Evolutionary conservation across 2,797 vertebrate species (phyloP).

Genomic region (Thalassophryne amazonica): DNA sequence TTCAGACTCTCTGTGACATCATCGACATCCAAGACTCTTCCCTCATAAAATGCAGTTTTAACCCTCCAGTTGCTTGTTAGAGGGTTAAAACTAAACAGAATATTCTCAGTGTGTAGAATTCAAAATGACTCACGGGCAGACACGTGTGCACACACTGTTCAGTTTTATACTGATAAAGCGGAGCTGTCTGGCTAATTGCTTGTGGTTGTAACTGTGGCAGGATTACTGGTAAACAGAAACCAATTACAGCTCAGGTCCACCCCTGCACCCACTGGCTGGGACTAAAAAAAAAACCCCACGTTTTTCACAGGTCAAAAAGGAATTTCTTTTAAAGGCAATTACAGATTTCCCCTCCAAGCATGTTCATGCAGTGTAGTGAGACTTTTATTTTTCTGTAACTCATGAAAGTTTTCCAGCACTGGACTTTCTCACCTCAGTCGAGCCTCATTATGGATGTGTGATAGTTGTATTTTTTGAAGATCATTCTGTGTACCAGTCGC

Average conservation of each 20-base stretch:
- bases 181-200: slow-evolving; percentile 65
- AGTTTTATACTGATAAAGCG: slow-evolving; percentile 46
- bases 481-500: too few relatives aligned
- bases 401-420: not conserved
- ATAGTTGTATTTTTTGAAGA: too few relatives aligned
- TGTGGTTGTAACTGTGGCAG: slow-evolving; percentile 50
- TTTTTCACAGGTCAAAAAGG: slow-evolving; percentile 32
- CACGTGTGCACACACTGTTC: slow-evolving; percentile 2
- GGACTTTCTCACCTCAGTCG: not conserved
- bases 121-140: not conserved
- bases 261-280: slow-evolving; percentile 11
- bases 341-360: not conserved
- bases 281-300: not conserved
- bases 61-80: too few relatives aligned
- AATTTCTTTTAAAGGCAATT: slow-evolving; percentile 41
- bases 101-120: too few relatives aligned
- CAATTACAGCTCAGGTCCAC: slow-evolving; percentile 59
- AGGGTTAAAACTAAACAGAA: too few relatives aligned
- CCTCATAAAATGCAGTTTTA: too few relatives aligned
- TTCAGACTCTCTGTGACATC: too few relatives aligned
- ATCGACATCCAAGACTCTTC: too few relatives aligned
- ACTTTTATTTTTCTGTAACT: not conserved
- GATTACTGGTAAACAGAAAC: slow-evolving; percentile 70
- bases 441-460: slow-evolving; percentile 4
- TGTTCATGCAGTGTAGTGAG: not conserved